Base-by-base conservation (phyloP, 1,140 invertebrate genomes). In the Bombus waltoni region DNA sequence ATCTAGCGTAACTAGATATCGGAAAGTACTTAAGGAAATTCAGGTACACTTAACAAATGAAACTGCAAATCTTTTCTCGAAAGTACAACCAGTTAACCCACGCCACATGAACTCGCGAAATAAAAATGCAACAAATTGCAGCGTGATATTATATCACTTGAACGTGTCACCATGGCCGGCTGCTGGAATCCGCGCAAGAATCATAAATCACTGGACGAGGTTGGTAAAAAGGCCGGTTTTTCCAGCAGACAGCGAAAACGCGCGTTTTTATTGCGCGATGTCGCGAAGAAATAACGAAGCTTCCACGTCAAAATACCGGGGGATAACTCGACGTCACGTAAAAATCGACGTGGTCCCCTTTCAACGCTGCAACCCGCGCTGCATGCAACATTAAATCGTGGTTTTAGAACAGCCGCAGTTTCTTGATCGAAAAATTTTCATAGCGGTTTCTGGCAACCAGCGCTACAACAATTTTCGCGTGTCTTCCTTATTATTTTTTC, bases 71-170 rank as follows among this genome's bases (percentile, higher is more conserved):
- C n/a, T 38, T 35, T 10, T 22, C 18, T 68, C 35, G n/a, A 62
- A 62, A 62, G 3, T 62, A 9, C 28, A 74, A 82, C 9, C 32
- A 8, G n/a, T 18, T 32, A 6, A 9, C 8, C 32, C 62, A 32
- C 28, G 28, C 10, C 13, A 10, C 18, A 42, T 28, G 40, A 59
- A 22, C 40, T 32, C 3, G 28, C 35, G 42, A 22, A 22, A 0
- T 57, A 84, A 72, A 85, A 85, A 65, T 53, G 18, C 71, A 65
- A 73, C 78, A 81, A 85, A 80, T 81, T 73, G 25, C 77, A 25
- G 35, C 28, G 15, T 77, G 83, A 81, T 53, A 73, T 85, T 66
- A 73, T 73, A 85, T 85, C 83, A 66, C 70, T 81, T 57, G 32
- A 81, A 81, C 70, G 77, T 44, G 42, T 57, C 35, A 40, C 9